A percentile compares a stretch with the other conserved stretches of the same genome.
Conservation (phyloP, 2,113 vertebrate genomes). For the Anser brachyrhynchus region DNA sequence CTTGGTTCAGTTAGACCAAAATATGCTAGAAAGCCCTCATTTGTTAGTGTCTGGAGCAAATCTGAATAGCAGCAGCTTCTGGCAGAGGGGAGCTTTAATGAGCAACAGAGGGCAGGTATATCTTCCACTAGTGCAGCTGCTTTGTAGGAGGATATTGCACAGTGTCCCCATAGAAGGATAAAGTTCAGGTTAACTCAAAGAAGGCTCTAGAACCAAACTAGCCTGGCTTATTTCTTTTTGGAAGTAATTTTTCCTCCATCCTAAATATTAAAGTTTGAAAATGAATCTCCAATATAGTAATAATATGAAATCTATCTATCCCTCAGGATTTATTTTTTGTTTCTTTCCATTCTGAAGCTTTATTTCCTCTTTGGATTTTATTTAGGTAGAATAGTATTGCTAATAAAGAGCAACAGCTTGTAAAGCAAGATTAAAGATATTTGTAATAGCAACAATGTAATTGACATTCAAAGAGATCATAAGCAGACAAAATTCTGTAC, state of each 20-base stretch:
- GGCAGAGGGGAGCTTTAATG: neutral
- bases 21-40: neutral
- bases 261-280: neutral
- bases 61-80: neutral
- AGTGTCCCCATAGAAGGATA: neutral
- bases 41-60: neutral
- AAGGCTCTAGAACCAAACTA: neutral
- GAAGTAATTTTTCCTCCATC: neutral
- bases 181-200: neutral
- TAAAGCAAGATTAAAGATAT: neutral
- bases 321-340: neutral
- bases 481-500: neutral
- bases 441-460: neutral
- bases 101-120: neutral
- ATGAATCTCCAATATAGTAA: neutral
- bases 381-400: neutral
- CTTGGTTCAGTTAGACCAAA: neutral
- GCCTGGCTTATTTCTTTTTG: neutral
- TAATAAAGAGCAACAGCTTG: neutral
- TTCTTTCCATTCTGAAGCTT: neutral
- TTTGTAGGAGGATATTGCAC: neutral
- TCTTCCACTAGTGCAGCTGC: neutral
- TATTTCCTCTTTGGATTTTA: neutral
- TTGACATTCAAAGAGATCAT: neutral
- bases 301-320: neutral